These are phyloP conservation scores for Limnephilus auricula DNA, from an alignment of 2,888 invertebrate genomes.

Conservation along the genomic window DNA sequence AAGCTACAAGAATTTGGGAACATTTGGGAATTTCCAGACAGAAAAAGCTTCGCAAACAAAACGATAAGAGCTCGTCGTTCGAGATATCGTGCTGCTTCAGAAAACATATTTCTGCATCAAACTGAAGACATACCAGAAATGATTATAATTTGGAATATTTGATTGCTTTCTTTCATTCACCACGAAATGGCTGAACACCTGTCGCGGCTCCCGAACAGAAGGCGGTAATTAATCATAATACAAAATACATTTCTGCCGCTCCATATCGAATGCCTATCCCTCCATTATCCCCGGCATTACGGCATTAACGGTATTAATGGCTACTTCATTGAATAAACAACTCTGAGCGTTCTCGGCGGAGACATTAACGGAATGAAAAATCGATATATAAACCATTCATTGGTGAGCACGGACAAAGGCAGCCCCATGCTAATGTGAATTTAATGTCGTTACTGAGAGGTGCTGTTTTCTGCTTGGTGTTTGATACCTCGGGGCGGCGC, in stretches of 20 bases:
- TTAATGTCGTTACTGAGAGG: conserved; percentile 7
- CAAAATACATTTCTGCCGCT: not conserved
- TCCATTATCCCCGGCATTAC: conserved; percentile 2
- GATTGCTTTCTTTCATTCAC: not conserved
- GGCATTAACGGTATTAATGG: conserved; percentile 2
- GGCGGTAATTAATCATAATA: not conserved
- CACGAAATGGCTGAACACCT: not conserved
- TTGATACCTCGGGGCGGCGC: not conserved
- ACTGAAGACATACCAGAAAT: not conserved
- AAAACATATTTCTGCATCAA: not conserved
- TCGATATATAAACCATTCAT: conserved; percentile 15
- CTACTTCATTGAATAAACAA: not conserved
- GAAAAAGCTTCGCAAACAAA: not conserved
- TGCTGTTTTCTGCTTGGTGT: not conserved
- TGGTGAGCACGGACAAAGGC: conserved; percentile 1
- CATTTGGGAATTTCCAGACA: too few relatives aligned
- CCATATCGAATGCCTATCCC: not conserved
- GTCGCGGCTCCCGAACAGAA: not conserved
- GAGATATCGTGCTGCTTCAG: not conserved
- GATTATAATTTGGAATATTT: not conserved
- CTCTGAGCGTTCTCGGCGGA: not conserved
- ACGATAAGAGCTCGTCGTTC: not conserved
- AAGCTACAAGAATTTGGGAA: too few relatives aligned
- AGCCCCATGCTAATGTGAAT: conserved; percentile 15
- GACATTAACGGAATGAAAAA: conserved; percentile 33